Evolutionary conservation across 2,797 vertebrate species (phyloP), one percentile per base, ranked within the genome.

Genomic region (Cossypha heuglini): DNA sequence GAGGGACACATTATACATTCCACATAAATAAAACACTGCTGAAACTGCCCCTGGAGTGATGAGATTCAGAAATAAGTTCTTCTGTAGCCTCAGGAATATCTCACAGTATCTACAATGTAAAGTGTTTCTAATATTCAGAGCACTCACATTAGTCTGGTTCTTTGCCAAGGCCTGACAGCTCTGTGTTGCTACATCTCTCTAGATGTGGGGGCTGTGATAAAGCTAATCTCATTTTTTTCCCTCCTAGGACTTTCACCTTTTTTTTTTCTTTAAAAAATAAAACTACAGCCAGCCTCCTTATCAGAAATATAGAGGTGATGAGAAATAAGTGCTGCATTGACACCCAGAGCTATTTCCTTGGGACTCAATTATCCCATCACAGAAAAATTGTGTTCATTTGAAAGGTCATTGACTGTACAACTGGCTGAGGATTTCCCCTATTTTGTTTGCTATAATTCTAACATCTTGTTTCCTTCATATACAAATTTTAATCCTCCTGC

Each of bases 1-100:
- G 83, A 94, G 75, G 67, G 57, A 92, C 68, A 29, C 0, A 2
- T 79, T 86, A 42, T 80, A 48, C 33, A 91, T 64, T 19, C 52
- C 66, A 73, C 37, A 75, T 78, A 94, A 95, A 94, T 80, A 88
- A 92, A 95, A 92, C 51, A 91, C 69, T 26, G 33, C 33, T 92
- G 82, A 80, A 92, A 90, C 16, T 90, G 79, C 80, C 72, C 94
- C 81, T 83, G 18, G 40, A 87, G 59, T 24, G 48, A 83, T 75
- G n/a, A 82, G 35, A 61, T 75, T 67, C 49, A 66, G 81, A 38
- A 94, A 74, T 52, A 89, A 94, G 59, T 45, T 87, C 13, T 91
- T 61, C 74, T 92, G 64, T 49, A 89, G 81, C 71, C 84, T 80
- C 38, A 20, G 74, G 76, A 92, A 51, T 48, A 83, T 88, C 67